Percentiles rank a stretch among this genome's conserved stretches.
phyloP scores from a whole-genome alignment of 2,888 invertebrate genomes.

The Augiades crinisus region DNA sequence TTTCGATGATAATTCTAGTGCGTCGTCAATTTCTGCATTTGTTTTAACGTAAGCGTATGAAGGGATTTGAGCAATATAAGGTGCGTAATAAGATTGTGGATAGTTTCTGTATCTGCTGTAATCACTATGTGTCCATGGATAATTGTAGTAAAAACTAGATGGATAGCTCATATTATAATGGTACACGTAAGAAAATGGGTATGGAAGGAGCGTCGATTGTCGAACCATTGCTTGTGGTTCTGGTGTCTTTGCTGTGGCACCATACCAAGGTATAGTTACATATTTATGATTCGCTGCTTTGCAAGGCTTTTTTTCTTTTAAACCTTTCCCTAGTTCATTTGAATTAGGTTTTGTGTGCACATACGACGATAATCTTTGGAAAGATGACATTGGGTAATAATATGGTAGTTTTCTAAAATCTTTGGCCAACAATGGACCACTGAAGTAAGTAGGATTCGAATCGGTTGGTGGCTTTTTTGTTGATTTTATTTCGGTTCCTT shows the following conservation, averaged over 20 bases:
- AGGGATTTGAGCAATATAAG: conserved; percentile 32
- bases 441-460: conserved; percentile 38
- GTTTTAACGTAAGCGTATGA: conserved; percentile 28
- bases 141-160: conserved; percentile 35
- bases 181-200: conserved; percentile 52
- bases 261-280: conserved; percentile 30
- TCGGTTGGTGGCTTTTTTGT: conserved; percentile 25
- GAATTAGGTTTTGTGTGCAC: conserved; percentile 34
- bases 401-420: conserved; percentile 53
- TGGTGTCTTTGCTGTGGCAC: conserved; percentile 29
- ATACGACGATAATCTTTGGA: conserved; percentile 54
- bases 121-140: conserved; percentile 43
- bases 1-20: conserved; percentile 22
- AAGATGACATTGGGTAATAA: conserved; percentile 52
- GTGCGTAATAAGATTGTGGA: conserved; percentile 33
- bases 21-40: conserved; percentile 11
- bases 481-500: conserved; percentile 33
- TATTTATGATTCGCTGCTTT: conserved; percentile 25
- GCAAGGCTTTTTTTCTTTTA: conserved; percentile 28
- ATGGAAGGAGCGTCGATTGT: conserved; percentile 48
- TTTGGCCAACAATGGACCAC: conserved; percentile 36
- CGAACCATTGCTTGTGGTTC: conserved; percentile 33
- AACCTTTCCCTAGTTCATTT: conserved; percentile 12
- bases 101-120: conserved; percentile 38
- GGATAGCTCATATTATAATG: conserved; percentile 43